These are phyloP conservation scores for Drosophila kikkawai DNA, from an alignment of 1,140 invertebrate genomes.

Conservation along the genomic window DNA sequence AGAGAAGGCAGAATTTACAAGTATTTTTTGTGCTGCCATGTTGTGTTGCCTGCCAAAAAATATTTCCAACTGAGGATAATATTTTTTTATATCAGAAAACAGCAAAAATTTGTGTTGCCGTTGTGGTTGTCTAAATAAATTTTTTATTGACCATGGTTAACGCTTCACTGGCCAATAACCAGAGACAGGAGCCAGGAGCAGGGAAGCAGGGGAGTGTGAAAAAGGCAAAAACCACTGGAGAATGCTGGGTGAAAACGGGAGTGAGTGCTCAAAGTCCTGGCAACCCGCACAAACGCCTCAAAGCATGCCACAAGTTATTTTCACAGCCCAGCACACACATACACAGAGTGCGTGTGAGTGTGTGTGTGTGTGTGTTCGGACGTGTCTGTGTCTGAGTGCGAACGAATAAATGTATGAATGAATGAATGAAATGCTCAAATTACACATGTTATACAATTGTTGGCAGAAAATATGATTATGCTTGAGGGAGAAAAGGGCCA, in stretches of 20 bases:
- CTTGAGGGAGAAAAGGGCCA: slow-evolving; percentile 45
- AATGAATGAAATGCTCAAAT: slow-evolving; percentile 75
- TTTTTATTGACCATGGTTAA: slow-evolving; percentile 83
- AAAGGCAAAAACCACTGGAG: slow-evolving; percentile 67
- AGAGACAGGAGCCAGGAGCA: slow-evolving; percentile 21
- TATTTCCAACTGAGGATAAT: slow-evolving; percentile 40
- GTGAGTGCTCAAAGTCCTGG: slow-evolving; percentile 39
- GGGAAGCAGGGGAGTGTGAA: slow-evolving; percentile 21
- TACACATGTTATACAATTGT: slow-evolving; percentile 81
- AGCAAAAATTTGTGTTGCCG: slow-evolving; percentile 61
- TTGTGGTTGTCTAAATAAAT: slow-evolving; percentile 80
- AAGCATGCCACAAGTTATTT: slow-evolving; percentile 81
- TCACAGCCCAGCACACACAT: slow-evolving; percentile 51
- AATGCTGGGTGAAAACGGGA: slow-evolving; percentile 27
- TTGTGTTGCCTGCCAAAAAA: slow-evolving; percentile 45
- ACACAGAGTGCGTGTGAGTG: slow-evolving; percentile 35
- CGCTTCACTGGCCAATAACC: slow-evolving; percentile 77
- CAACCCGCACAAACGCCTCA: slow-evolving; percentile 63
- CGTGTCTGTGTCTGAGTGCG: slow-evolving; percentile 25
- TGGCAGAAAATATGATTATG: slow-evolving; percentile 72
- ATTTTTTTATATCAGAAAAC: slow-evolving; percentile 62
- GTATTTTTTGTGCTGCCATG: slow-evolving; percentile 36
- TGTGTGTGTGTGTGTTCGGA: slow-evolving; percentile 12
- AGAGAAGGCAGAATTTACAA: slow-evolving; percentile 36
- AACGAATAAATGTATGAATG: slow-evolving; percentile 61